Base-by-base conservation (phyloP, 2,113 vertebrate species). In the Syngnathus typhle region DNA sequence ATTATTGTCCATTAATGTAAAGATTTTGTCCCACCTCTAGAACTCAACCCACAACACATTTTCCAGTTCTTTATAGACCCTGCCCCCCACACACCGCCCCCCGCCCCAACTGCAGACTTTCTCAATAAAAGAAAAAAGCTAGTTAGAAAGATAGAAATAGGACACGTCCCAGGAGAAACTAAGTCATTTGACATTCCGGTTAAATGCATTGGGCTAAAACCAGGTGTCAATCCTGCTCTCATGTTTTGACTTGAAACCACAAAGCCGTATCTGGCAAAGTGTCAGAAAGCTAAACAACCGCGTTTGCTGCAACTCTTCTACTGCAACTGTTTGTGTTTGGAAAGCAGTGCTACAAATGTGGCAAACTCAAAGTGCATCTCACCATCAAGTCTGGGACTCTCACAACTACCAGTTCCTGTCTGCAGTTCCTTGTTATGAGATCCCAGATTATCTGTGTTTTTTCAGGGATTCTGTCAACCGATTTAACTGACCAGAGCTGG, bases 161-260 rank as follows among this genome's bases (percentile, higher is more conserved):
- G 67, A 69, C 46, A 70, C 52, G 68, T 54, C 78, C 36, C 52
- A 73, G 3, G 0, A 12, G 52, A 49, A 51, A 74, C 3, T 67
- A 60, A 74, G 70, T 47, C 60, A 68, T 74, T 37, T 81, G 74
- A 80, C 84, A 88, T 87, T 88, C 83, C 77, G 80, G 79, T 51
- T 78, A 73, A 83, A 77, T 47, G 47, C 64, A 67, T 39, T 54
- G 70, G 67, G 68, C 71, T 84, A 74, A 82, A 83, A 87, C 74
- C 88, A 90, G 87, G 86, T 92, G 88, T 87, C 72, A 87, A 66
- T 73, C 23, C 65, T 65, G 19, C 58, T 78, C 77, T 87, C 82
- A 69, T 84, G 86, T 90, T 87, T 79, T 66, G 85, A 84, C 84
- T 81, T 89, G 83, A 89, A 68, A 36, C 75, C 68, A 61, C 72